Base-by-base conservation (phyloP, 2,113 vertebrate species). In the Microtus ochrogaster region DNA sequence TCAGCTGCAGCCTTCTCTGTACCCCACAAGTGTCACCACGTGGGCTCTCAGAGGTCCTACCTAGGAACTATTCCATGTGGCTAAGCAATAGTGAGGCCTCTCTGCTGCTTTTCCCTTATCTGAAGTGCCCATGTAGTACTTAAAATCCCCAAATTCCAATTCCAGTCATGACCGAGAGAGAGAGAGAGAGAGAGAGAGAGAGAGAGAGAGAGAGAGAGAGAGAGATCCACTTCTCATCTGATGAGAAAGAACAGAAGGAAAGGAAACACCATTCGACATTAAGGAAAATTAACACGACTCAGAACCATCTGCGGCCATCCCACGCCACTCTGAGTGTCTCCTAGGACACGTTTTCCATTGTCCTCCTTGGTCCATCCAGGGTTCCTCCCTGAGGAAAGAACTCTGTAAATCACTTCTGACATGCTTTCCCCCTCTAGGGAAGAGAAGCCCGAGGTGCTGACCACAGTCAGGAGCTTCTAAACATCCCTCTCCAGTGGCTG, bases 1-100 rank as follows among this genome's bases (percentile, higher is more conserved):
- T 84, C 44, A 22, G 0, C 7, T 28, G 14, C 0, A 1, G 22
- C 2, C 28, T 49, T 90, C 36, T 0, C 39, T 26, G 47, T 39
- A 14, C 52, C 3, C 24, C 7, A 22, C 11, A 9, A 96, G 77
- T 33, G 3, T 3, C 24, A 8, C 87, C 61, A 33, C 91, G 30
- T 49, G 41, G 26, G 73, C 39, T 52, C 44, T 49, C 44, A n/a
- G 17, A 12, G 17, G 33, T 24, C 22, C 44, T 12, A 7, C 33
- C 26, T n/a, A 3, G 36, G 68, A 74, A 1, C 70, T 49, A 5
- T 5, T 95, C 30, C 68, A 0, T 0, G 21, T 7, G 81, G 26
- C 19, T 21, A 22, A 36, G 6, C 26, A 10, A 19, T 0, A 28
- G 22, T 7, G 55, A 7, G 72, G 74, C 19, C n/a, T 21, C 65